Base-by-base conservation (phyloP, 2,797 vertebrate genomes). In the Syngnathus acus region DNA sequence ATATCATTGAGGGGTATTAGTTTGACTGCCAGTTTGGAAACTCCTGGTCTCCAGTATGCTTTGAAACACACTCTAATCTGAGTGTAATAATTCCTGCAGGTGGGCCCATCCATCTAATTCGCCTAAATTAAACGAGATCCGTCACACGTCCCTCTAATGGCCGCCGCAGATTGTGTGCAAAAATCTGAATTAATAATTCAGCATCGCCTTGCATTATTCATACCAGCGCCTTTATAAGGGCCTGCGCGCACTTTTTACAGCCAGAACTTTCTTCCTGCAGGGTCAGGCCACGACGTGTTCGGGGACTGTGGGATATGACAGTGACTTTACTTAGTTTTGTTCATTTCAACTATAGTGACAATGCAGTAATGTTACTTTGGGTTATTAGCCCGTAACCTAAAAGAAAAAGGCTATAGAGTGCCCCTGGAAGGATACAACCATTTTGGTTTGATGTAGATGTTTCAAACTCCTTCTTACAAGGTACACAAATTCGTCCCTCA, bases 171-270 rank as follows among this genome's bases (percentile, higher is more conserved):
- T 88, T 84, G 86, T 87, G 84, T 86, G 86, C 82, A 84, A 90
- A 89, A 89, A 90, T 89, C 84, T 89, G 79, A 65, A 86, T 90
- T 70, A 89, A 90, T 90, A 84, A 90, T 92, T 90, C 81, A 89
- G 73, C 58, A 8, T 1, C 0, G 47, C 16, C 62, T 78, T 89
- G 69, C 72, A 87, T 87, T 86, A 89, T 89, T 86, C 81, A 90
- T 88, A 78, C 80, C 70, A 3, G 69, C 67, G 65, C 14, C 48
- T 54, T 42, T 48, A 48, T 55, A 54, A 54, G 50, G 50, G 5
- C 64, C 50, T 50, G 9, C n/a, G 48, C 4, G 19, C 45, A 64
- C 45, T 48, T 51, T 45, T 37, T 47, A 39, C 63, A 32, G 63
- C 4, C 5, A 43, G 61, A 63, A 43, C 40, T 64, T n/a, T n/a